These are phyloP conservation scores for Heliconius aoede DNA, from an alignment of 2,888 invertebrate genomes.

Conservation along the genomic window DNA sequence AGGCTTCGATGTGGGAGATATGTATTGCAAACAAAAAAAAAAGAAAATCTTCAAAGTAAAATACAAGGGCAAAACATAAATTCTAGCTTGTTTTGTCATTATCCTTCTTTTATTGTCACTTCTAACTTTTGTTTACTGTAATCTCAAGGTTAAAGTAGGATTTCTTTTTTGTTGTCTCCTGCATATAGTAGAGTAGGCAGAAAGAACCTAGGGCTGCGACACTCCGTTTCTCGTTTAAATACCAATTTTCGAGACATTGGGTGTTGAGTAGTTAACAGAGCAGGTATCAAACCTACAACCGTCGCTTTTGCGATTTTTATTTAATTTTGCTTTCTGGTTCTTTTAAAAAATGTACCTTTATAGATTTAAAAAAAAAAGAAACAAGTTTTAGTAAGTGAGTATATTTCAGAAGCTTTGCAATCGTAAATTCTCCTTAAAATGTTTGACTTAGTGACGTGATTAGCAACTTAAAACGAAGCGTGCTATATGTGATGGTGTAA, in stretches of 20 bases:
- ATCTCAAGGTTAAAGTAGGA: not conserved
- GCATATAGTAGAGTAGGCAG: no score
- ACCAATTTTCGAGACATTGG: no score
- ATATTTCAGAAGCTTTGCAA: not conserved
- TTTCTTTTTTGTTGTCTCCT: not conserved
- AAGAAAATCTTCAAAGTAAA: constrained; percentile 2
- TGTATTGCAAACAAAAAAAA: constrained; percentile 1
- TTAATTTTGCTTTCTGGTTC: not conserved
- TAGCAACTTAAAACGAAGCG: constrained; percentile 21
- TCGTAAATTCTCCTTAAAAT: not conserved
- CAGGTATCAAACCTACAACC: no score
- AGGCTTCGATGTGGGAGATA: not conserved
- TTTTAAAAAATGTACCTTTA: not conserved
- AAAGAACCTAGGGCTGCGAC: no score
- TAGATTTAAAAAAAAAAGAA: no score
- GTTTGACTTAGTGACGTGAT: constrained; percentile 21
- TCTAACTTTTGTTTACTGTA: constrained; percentile 8
- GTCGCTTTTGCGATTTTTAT: not conserved
- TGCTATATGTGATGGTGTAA: constrained; percentile 16
- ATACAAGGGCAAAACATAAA: constrained; percentile 4
- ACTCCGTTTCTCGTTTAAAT: no score
- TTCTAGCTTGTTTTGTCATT: constrained; percentile 6
- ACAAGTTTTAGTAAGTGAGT: not conserved
- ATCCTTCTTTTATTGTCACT: constrained; percentile 5
- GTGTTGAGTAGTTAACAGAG: no score